Base-by-base conservation (phyloP, 1,140 invertebrate species). In the Antheraea mylitta region DNA sequence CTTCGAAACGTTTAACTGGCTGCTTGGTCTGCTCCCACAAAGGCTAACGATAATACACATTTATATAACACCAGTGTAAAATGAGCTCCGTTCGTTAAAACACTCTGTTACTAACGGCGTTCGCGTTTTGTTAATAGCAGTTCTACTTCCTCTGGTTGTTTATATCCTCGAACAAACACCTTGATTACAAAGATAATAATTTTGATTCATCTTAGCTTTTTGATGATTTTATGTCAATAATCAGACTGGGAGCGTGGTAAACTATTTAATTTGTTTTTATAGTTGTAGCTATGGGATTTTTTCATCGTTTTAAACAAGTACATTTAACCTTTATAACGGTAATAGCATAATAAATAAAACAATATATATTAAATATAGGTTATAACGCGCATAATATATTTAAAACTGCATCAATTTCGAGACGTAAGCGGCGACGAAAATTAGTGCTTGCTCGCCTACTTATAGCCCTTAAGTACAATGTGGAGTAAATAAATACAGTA, bases 391-490 rank as follows among this genome's bases (percentile, higher is more conserved):
- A 36, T 64, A 62, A 67, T 75, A 53, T 71, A 76, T 76, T 78
- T 72, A 74, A 81, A 78, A 72, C 59, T 74, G 71, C 69, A 74
- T 67, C 70, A 70, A 86, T 83, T 81, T 83, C 71, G 67, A 78
- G 80, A 80, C 71, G 62, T 77, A 80, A 79, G 81, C 87, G 80
- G 79, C 75, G 65, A 64, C 71, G 72, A 68, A 85, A 87, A 89
- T 88, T 80, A 85, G 85, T 80, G 83, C 68, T 80, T 81, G 72
- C 62, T 79, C 76, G 78, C 76, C 74, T 89, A 85, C 84, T 90
- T 89, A 91, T 91, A 86, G 81, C 87, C 78, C 85, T 83, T 91
- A 91, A 91, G 85, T 91, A 86, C 89, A 90, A 91, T 82, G 85
- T 90, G 86, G 89, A 85, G 86, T 87, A 87, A 89, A 87, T 89